Percentiles rank a stretch among this genome's conserved stretches.
phyloP scores from a whole-genome alignment of 2,113 vertebrate genomes.

The Nansenia antarctica region DNA sequence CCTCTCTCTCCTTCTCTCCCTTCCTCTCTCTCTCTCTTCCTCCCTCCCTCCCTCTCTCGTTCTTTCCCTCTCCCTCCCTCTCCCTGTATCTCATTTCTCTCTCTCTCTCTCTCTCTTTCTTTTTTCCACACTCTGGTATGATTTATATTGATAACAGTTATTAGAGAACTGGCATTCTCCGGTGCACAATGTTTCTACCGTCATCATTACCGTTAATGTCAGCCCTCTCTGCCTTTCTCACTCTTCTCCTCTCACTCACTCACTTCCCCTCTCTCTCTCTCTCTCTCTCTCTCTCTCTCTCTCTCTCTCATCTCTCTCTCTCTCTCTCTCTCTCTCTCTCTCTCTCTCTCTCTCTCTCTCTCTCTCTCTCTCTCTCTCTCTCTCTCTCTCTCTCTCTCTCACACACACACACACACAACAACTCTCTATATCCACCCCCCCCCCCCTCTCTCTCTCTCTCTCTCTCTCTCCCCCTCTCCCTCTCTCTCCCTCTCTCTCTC shows the following conservation, averaged over 20 bases:
- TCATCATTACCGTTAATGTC: too few relatives aligned
- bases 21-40: not conserved
- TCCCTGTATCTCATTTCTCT: not conserved
- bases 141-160: too few relatives aligned
- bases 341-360: not conserved
- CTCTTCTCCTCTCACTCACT: not conserved
- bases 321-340: constrained; percentile 1
- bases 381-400: not conserved
- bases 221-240: not conserved
- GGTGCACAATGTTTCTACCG: too few relatives aligned
- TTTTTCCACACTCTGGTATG: too few relatives aligned
- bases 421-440: not conserved
- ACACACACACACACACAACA: not conserved
- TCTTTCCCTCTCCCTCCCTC: not conserved
- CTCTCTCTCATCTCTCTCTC: not conserved
- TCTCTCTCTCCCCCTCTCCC: not conserved
- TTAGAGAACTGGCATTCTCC: too few relatives aligned
- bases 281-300: not conserved
- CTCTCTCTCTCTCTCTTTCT: constrained; percentile 6
- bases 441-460: not conserved
- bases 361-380: not conserved
- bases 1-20: not conserved
- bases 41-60: not conserved
- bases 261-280: not conserved
- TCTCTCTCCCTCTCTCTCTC: not conserved